Evolutionary conservation across 2,888 invertebrate species (phyloP).

Genomic region (Pantelozetes paolii): DNA sequence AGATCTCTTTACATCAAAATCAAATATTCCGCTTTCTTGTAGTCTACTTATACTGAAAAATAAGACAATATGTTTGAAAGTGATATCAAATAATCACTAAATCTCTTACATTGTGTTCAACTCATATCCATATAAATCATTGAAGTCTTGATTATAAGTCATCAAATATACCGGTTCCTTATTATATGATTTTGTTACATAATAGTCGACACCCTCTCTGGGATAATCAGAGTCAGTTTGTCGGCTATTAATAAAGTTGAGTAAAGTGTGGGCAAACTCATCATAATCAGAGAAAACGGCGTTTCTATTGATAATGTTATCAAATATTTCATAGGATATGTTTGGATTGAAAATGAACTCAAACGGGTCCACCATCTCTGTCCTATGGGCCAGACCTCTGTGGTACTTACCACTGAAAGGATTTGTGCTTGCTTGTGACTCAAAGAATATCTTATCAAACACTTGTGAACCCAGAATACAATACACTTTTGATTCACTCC

Average conservation of each 20-base stretch:
- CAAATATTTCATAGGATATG: background rate
- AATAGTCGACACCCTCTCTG: background rate
- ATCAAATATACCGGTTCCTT: too few species aligned
- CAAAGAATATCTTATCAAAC: background rate
- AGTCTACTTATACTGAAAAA: too few species aligned
- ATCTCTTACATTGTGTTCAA: too few species aligned
- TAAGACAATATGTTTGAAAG: too few species aligned
- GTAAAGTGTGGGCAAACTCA: too few species aligned
- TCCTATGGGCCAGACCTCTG: background rate
- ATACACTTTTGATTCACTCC: background rate
- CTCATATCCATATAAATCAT: too few species aligned
- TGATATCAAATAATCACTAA: too few species aligned
- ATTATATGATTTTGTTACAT: background rate
- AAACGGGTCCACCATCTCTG: background rate
- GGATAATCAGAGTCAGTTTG: background rate
- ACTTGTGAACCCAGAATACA: background rate
- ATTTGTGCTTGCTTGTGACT: too few species aligned
- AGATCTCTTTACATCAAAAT: too few species aligned
- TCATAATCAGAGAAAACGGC: background rate
- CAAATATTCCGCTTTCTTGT: too few species aligned
- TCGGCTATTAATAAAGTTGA: too few species aligned
- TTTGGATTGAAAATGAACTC: background rate
- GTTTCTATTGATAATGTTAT: background rate
- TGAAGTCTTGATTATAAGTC: too few species aligned
- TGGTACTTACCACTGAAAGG: background rate